Conservation (phyloP, 2,888 invertebrate species). For the Morpho achilles region DNA sequence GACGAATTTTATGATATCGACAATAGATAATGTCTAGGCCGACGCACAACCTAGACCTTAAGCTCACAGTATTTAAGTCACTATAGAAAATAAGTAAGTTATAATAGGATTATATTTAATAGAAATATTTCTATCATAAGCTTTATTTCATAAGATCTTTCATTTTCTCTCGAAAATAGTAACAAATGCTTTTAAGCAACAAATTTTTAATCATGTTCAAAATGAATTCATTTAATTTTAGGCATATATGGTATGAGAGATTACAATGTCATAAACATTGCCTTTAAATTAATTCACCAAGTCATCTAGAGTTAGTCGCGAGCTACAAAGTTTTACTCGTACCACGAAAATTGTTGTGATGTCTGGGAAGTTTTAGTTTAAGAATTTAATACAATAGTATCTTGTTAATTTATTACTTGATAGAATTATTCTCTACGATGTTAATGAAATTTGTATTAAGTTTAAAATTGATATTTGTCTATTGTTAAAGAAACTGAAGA, state of each 20-base stretch:
- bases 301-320: constrained; percentile 1
- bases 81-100: no score
- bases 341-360: constrained; percentile 13
- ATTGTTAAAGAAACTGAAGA: no score
- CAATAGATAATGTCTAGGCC: no score
- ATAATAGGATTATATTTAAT: no score
- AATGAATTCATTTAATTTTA: no score
- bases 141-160: neutral
- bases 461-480: no score
- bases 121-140: neutral
- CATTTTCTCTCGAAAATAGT: neutral
- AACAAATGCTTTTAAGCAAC: neutral
- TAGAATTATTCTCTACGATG: neutral
- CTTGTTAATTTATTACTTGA: neutral
- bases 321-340: neutral
- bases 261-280: neutral
- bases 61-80: no score
- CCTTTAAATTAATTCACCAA: constrained; percentile 2
- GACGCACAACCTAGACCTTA: no score
- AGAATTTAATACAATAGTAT: constrained; percentile 1
- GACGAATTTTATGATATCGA: no score
- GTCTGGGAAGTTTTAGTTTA: constrained; percentile 10
- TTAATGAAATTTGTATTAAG: no score
- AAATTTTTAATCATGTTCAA: no score
- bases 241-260: no score